These are phyloP conservation scores for Automeris io DNA, from an alignment of 2,888 invertebrate genomes.

Conservation along the genomic window DNA sequence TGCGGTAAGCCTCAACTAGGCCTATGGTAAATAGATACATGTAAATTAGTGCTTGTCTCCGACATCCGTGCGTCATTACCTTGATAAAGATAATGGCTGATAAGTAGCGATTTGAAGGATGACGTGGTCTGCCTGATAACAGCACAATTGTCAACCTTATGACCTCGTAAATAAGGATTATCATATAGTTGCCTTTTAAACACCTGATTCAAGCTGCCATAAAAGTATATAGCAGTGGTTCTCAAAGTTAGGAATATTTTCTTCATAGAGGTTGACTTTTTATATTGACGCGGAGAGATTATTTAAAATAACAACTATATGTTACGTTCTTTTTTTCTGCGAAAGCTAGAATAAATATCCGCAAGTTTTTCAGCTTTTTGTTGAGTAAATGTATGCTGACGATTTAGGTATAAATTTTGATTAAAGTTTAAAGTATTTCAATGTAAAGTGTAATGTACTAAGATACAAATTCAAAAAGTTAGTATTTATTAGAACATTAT, in stretches of 20 bases:
- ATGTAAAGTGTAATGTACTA: too few relatives aligned
- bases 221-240: constrained; percentile 11
- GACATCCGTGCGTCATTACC: constrained; percentile 37
- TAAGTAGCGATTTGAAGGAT: constrained; percentile 27
- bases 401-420: too few relatives aligned
- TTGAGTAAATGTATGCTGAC: too few relatives aligned
- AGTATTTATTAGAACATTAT: too few relatives aligned
- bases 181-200: constrained; percentile 10
- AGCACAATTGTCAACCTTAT: constrained; percentile 6
- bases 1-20: constrained; percentile 16
- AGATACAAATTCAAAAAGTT: too few relatives aligned
- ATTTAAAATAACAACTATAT: too few relatives aligned
- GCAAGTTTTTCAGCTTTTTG: too few relatives aligned
- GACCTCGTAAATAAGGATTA: constrained; percentile 5
- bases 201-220: constrained; percentile 16
- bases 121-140: constrained; percentile 11
- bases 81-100: constrained; percentile 40
- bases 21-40: constrained; percentile 25
- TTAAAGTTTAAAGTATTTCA: too few relatives aligned
- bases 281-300: too few relatives aligned
- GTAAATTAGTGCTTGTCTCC: constrained; percentile 30
- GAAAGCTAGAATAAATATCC: too few relatives aligned
- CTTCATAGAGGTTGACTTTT: too few relatives aligned
- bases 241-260: not conserved
- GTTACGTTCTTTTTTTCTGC: too few relatives aligned